These are phyloP conservation scores for Callipepla californica DNA, from an alignment of 2,113 vertebrate genomes.

Conservation along the genomic window DNA sequence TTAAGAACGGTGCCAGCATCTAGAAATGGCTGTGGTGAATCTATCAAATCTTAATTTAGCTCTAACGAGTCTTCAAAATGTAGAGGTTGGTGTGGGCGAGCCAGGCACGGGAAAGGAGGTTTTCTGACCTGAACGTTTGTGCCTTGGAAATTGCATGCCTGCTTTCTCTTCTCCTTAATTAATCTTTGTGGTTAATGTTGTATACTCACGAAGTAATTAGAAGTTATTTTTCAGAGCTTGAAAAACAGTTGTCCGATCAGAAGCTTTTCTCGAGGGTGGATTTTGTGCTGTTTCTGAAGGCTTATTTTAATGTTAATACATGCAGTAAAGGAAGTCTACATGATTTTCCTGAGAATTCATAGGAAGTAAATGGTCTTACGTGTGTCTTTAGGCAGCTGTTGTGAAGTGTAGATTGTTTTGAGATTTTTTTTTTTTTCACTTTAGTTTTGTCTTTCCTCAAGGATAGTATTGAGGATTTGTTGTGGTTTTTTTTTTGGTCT, in stretches of 20 bases:
- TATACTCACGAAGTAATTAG: neutral
- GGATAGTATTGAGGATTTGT: neutral
- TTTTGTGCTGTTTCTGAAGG: neutral
- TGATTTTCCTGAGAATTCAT: neutral
- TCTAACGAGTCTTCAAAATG: rapidly evolving
- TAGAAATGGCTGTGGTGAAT: rapidly evolving
- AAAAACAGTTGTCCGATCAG: neutral
- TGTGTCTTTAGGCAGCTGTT: neutral
- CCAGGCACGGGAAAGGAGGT: neutral
- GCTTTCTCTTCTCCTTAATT: neutral
- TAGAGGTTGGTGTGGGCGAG: too few relatives aligned
- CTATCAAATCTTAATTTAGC: neutral
- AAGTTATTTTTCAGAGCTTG: neutral
- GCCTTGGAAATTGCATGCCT: neutral
- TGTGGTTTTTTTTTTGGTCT: neutral
- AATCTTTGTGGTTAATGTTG: too few relatives aligned
- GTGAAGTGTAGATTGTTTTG: rapidly evolving
- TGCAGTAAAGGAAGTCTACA: rapidly evolving
- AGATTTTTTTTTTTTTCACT: neutral
- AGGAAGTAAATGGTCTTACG: neutral
- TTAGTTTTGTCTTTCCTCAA: neutral
- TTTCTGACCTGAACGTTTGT: neutral
- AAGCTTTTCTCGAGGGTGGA: neutral
- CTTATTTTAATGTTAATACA: neutral
- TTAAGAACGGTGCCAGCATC: rapidly evolving